Conservation (phyloP, 2,113 vertebrate species). For the Neotragus moschatus region DNA sequence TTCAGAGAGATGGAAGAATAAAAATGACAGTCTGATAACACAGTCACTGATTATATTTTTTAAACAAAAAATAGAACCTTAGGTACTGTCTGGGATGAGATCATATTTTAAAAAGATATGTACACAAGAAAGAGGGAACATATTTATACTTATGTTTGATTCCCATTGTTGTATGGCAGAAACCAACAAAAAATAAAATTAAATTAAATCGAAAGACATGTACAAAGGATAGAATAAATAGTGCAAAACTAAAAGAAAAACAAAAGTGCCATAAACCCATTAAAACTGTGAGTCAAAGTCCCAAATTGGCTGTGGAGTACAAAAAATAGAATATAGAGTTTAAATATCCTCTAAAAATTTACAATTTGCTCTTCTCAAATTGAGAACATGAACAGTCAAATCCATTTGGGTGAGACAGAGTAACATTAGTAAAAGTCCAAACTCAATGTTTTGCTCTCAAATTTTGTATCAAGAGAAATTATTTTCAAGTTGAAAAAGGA, state of each 20-base stretch:
- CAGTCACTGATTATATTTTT: background rate
- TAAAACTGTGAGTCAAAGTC: conserved; percentile 19
- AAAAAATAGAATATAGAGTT: background rate
- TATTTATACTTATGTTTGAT: too few relatives aligned
- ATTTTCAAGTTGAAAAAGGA: background rate
- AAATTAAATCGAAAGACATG: background rate
- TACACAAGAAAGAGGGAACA: background rate
- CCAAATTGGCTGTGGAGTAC: background rate
- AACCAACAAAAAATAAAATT: too few relatives aligned
- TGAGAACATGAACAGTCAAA: background rate
- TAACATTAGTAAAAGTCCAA: background rate
- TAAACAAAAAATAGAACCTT: background rate
- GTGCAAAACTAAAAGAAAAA: conserved; percentile 12
- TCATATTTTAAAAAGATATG: conserved; percentile 35
- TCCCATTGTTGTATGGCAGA: too few relatives aligned
- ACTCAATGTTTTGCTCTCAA: background rate
- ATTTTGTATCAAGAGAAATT: background rate
- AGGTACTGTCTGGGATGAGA: conserved; percentile 28
- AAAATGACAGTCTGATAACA: conserved; percentile 25
- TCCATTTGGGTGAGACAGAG: background rate
- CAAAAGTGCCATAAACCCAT: background rate
- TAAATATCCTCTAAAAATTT: background rate
- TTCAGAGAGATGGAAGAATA: conserved; percentile 32
- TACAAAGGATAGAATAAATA: conserved; percentile 41
- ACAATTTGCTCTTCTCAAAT: background rate